A percentile compares a stretch with the other conserved stretches of the same genome.
These are phyloP conservation scores for Amazona vittata DNA, from an alignment of 2,113 vertebrate genomes.

Conservation along the genomic window DNA sequence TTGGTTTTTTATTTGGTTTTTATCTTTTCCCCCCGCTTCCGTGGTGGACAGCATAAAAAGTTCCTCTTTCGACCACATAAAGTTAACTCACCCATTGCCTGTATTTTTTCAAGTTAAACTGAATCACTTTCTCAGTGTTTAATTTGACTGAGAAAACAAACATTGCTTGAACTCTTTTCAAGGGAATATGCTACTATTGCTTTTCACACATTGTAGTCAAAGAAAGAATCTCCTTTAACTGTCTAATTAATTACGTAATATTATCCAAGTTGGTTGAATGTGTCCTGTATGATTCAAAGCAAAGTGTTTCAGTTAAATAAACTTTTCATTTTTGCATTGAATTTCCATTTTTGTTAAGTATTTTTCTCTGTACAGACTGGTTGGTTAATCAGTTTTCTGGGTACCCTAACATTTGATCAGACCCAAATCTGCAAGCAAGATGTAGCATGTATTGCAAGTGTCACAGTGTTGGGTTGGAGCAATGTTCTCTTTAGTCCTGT, in stretches of 20 bases:
- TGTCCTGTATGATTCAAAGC: neutral
- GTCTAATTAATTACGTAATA: neutral
- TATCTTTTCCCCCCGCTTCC: fast-evolving
- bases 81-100: neutral
- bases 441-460: neutral
- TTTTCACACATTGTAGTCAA: neutral
- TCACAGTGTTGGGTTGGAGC: neutral
- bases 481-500: neutral
- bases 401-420: neutral
- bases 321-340: neutral
- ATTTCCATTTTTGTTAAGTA: neutral
- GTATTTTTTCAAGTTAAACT: neutral
- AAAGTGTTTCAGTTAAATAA: neutral
- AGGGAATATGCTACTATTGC: neutral
- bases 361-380: neutral
- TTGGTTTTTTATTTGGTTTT: neutral
- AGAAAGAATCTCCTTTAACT: neutral
- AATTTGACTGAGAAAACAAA: neutral
- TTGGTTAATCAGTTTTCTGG: neutral
- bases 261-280: neutral
- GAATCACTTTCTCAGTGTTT: neutral
- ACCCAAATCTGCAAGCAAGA: neutral
- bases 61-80: neutral
- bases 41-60: neutral
- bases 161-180: neutral